phyloP scores from a whole-genome alignment of 2,797 vertebrate species.

The Rhynchotus rufescens region DNA sequence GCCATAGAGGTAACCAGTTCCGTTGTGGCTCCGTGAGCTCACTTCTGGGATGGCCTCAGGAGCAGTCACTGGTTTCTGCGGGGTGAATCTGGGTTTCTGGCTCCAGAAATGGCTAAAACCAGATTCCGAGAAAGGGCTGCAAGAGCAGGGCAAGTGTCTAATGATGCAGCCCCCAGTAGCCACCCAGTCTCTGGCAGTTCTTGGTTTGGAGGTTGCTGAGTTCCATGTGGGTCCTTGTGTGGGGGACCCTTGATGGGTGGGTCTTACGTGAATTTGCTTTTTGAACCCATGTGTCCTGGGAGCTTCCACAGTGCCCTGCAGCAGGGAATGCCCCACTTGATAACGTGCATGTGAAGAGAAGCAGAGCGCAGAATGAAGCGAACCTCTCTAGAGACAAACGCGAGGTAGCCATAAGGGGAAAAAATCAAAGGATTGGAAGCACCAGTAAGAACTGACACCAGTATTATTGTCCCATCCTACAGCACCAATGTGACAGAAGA shows the following conservation, averaged over 20 bases:
- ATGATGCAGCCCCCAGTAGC: not conserved
- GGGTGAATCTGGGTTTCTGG: not conserved
- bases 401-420: not conserved
- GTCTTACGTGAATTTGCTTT: not conserved
- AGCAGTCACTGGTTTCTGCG: not conserved
- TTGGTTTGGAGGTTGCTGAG: not conserved
- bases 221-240: not conserved
- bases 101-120: not conserved
- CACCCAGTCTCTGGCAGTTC: not conserved
- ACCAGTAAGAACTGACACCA: not conserved
- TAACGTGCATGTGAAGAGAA: accelerated
- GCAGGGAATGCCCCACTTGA: not conserved
- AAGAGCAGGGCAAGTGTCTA: not conserved
- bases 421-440: not conserved
- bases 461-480: not conserved
- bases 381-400: not conserved
- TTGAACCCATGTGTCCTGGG: not conserved
- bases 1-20: not conserved
- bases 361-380: not conserved
- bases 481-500: not conserved
- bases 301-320: not conserved
- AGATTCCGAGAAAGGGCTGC: not conserved
- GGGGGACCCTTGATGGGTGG: not conserved
- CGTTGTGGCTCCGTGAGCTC: not conserved
- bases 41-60: not conserved